Evolutionary conservation across 1,140 invertebrate species (phyloP).

Genomic region (Sarcophaga bullata): DNA sequence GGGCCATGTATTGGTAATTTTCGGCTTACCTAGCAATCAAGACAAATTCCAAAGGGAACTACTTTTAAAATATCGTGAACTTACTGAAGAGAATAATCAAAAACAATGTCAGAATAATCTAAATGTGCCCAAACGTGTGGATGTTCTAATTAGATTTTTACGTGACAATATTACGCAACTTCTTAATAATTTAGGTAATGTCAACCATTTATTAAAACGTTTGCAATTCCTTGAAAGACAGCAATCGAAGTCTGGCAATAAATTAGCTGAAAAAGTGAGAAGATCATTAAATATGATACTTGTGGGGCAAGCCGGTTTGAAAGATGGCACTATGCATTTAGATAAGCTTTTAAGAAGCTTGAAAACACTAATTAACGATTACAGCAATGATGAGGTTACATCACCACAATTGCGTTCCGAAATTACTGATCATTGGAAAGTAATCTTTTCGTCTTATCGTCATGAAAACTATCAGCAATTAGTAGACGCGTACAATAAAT

Average conservation of each 20-base stretch:
- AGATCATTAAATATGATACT: conserved; percentile 69
- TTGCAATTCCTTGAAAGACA: conserved; percentile 66
- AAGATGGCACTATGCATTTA: conserved; percentile 67
- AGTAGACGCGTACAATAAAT: conserved; percentile 62
- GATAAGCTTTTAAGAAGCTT: conserved; percentile 65
- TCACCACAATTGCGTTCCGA: conserved; percentile 63
- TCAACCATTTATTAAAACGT: conserved; percentile 63
- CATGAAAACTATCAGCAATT: conserved; percentile 67
- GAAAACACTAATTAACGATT: conserved; percentile 64
- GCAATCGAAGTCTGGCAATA: conserved; percentile 66
- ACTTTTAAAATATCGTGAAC: conserved; percentile 60
- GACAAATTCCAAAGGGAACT: conserved; percentile 67
- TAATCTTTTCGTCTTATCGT: conserved; percentile 66
- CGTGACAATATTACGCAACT: conserved; percentile 57
- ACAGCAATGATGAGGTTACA: conserved; percentile 62
- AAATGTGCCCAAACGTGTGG: conserved; percentile 52
- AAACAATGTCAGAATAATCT: conserved; percentile 14
- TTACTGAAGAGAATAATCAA: conserved; percentile 47
- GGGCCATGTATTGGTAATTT: conserved; percentile 66
- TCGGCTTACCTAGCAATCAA: conserved; percentile 66
- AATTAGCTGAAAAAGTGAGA: conserved; percentile 63
- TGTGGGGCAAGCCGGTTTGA: conserved; percentile 68
- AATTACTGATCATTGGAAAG: conserved; percentile 67
- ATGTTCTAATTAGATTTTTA: conserved; percentile 55
- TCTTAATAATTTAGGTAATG: conserved; percentile 59